Conservation (phyloP, 2,888 invertebrate genomes). For the Aphidius colemani region DNA sequence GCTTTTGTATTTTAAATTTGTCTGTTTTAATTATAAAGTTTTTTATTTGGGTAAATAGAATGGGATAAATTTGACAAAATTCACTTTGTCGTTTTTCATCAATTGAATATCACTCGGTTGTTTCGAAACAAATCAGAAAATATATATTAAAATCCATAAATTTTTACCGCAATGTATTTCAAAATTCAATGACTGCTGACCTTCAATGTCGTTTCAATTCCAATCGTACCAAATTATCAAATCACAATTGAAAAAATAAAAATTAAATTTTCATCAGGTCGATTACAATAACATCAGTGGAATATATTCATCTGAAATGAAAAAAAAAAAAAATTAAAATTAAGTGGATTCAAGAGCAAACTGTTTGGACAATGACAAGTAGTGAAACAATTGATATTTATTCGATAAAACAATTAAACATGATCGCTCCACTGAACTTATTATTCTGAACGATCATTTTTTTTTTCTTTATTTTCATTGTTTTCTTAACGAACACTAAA, state of each 20-base stretch:
- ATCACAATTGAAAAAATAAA: slow-evolving; percentile 37
- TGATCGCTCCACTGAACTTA: slow-evolving; percentile 7
- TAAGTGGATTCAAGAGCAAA: background rate
- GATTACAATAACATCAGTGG: background rate
- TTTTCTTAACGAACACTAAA: slow-evolving; percentile 25
- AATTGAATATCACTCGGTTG: too few species aligned
- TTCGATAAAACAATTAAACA: slow-evolving; percentile 51
- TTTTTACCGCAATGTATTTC: too few species aligned
- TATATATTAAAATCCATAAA: slow-evolving; percentile 19
- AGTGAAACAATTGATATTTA: slow-evolving; percentile 57
- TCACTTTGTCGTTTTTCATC: too few species aligned
- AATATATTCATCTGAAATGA: background rate
- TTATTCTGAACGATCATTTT: slow-evolving; percentile 6
- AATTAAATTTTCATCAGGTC: background rate
- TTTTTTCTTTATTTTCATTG: slow-evolving; percentile 21
- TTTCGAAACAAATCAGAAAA: slow-evolving; percentile 30
- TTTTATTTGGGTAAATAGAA: too few species aligned
- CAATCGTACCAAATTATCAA: slow-evolving; percentile 56
- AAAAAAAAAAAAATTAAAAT: background rate
- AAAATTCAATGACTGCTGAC: background rate
- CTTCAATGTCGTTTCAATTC: slow-evolving; percentile 43
- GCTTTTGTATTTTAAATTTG: too few species aligned
- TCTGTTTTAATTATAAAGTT: too few species aligned
- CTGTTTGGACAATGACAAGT: background rate
- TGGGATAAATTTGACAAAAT: too few species aligned